phyloP scores from a whole-genome alignment of 2,797 vertebrate genomes.

The Crossoptilon crossoptilon region DNA sequence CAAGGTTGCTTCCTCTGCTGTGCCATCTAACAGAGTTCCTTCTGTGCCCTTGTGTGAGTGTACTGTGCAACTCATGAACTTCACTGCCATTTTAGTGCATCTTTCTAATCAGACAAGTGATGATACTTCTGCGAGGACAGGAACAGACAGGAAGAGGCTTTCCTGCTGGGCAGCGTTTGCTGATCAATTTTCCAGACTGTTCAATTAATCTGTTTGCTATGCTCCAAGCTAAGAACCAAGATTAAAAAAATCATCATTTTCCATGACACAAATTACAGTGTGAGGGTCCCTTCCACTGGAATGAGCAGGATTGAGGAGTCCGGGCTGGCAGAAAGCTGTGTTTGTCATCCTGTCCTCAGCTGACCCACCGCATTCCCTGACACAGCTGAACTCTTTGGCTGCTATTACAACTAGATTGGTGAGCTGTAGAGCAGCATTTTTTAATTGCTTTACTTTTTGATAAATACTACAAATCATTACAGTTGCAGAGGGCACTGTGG shows the following conservation, averaged over 20 bases:
- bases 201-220: neutral
- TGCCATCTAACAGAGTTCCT: neutral
- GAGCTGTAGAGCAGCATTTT: constrained; percentile 12
- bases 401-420: neutral
- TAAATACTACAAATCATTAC: neutral
- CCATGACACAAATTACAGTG: neutral
- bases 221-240: neutral
- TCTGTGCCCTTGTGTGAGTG: neutral
- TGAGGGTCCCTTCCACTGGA: neutral
- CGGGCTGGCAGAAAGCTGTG: neutral
- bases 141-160: neutral
- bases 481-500: neutral
- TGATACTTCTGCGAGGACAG: neutral
- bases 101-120: neutral
- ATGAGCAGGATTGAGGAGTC: neutral
- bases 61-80: neutral
- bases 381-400: neutral
- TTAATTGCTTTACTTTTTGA: neutral
- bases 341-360: neutral
- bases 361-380: neutral
- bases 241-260: neutral
- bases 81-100: neutral
- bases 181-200: neutral
- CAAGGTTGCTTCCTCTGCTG: neutral
- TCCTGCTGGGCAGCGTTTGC: neutral